A percentile compares a stretch with the other conserved stretches of the same genome.
phyloP scores from a whole-genome alignment of 2,113 vertebrate genomes.

The Lophochroa leadbeateri region DNA sequence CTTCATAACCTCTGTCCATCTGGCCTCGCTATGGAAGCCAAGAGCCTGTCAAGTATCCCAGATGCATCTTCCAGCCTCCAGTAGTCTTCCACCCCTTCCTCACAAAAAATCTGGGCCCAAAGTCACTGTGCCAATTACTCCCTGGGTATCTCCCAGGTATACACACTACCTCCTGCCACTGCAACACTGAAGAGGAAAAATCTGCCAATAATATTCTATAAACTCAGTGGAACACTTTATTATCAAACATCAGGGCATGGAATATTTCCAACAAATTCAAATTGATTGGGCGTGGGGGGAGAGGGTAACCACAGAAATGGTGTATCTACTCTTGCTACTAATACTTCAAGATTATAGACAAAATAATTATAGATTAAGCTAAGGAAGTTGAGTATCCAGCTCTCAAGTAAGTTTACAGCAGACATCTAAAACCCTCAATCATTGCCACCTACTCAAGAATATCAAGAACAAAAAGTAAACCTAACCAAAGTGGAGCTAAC shows the following conservation, averaged over 20 bases:
- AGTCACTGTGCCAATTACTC: neutral
- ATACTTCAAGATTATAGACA: neutral
- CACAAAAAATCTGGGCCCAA: neutral
- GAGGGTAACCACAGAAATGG: neutral
- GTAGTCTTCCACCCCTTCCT: neutral
- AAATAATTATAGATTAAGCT: neutral
- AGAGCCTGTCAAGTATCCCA: neutral
- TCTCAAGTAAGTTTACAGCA: neutral
- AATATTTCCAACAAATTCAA: neutral
- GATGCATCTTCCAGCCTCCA: neutral
- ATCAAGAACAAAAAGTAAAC: neutral
- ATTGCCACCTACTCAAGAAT: neutral
- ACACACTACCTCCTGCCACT: neutral
- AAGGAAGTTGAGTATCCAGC: neutral
- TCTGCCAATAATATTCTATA: neutral
- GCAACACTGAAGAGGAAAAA: neutral
- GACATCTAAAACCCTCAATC: neutral
- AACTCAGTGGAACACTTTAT: neutral
- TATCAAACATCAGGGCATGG: neutral
- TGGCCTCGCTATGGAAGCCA: neutral
- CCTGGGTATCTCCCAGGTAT: neutral
- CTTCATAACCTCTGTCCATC: neutral
- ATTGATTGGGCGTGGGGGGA: rapidly evolving
- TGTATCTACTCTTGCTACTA: neutral
- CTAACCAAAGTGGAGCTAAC: neutral